Evolutionary conservation across 2,888 invertebrate species (phyloP), one percentile per base, ranked within the genome.

Genomic region (Sycophila texana): DNA sequence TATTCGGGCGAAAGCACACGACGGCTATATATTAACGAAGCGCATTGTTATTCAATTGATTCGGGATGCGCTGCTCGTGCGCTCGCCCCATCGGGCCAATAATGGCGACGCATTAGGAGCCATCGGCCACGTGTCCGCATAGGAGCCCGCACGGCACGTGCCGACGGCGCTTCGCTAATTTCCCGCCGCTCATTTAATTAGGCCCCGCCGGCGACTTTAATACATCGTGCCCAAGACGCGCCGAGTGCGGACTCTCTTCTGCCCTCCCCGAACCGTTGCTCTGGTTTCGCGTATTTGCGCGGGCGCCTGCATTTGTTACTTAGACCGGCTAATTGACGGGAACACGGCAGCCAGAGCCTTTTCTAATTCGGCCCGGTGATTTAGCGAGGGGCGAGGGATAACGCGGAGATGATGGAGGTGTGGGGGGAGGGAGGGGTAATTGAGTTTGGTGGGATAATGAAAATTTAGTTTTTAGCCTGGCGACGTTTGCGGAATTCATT

Each of bases 181-280:
- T 84, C 84, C 84, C 70, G 68, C 86, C 87, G 87, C 88, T 90
- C 87, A 89, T 90, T 89, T 89, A 88, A 90, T 90, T 89, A 90
- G 88, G 85, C 30, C n/a, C 63, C 14, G 39, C 16, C 22, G 71
- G 51, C 68, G 68, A 22, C 16, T 61, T 53, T 51, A 49, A 61
- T 68, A 18, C 55, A 39, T 53, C 10, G 10, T n/a, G 30, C 14
- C 71, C 55, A 49, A 55, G 57, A 18, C 13, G 39, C n/a, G 7
- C 14, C 14, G 47, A n/a, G 55, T 30, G 71, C 14, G 2, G 20
- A 55, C 66, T 49, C 66, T 47, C 47, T 65, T 65, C 66, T 30
- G n/a, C 47, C 4, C 14, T 13, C 53, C 26, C 26, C 26, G 26
- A 26, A 26, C 26, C 53, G 53, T 14, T 16, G 53, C 39, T 39